phyloP scores from a whole-genome alignment of 1,140 invertebrate species.

The Calliopsis andreniformis region DNA sequence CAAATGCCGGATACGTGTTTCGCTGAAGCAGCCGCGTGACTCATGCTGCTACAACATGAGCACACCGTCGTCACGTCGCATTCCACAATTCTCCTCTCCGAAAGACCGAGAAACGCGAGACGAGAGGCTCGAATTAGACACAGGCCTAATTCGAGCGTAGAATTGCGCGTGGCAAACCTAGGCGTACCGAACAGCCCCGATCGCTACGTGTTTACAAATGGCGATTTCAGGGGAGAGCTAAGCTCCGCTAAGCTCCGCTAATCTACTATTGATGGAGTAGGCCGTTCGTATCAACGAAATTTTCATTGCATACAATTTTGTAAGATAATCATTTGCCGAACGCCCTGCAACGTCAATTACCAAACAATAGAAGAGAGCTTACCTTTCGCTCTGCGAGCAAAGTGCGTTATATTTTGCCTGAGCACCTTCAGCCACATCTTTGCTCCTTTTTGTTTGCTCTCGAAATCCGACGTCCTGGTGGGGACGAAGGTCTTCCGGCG shows the following conservation, averaged over 20 bases:
- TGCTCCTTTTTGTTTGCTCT: slow-evolving; percentile 58
- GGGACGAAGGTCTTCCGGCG: background rate
- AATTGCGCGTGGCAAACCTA: background rate
- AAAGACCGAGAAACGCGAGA: slow-evolving; percentile 50
- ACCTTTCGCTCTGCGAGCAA: slow-evolving; percentile 77
- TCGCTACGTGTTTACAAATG: background rate
- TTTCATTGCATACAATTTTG: too few relatives aligned
- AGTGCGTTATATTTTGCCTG: slow-evolving; percentile 75
- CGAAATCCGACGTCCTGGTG: slow-evolving; percentile 48
- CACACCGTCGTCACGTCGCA: slow-evolving; percentile 17
- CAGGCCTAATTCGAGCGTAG: slow-evolving; percentile 30
- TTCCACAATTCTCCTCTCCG: slow-evolving; percentile 49
- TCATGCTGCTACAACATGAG: slow-evolving; percentile 24
- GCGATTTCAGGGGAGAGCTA: too few relatives aligned
- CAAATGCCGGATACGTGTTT: slow-evolving; percentile 38
- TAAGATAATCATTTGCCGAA: too few relatives aligned
- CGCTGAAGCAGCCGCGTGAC: slow-evolving; percentile 33
- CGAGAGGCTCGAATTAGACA: slow-evolving; percentile 40
- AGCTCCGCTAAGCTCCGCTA: background rate
- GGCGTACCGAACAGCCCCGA: background rate
- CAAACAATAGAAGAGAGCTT: slow-evolving; percentile 30
- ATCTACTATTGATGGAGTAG: too few relatives aligned
- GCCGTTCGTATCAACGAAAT: too few relatives aligned
- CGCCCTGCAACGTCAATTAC: too few relatives aligned
- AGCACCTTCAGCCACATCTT: slow-evolving; percentile 79